These are phyloP conservation scores for Notarius lentiginosus DNA, from an alignment of 2,113 vertebrate genomes.

Conservation along the genomic window DNA sequence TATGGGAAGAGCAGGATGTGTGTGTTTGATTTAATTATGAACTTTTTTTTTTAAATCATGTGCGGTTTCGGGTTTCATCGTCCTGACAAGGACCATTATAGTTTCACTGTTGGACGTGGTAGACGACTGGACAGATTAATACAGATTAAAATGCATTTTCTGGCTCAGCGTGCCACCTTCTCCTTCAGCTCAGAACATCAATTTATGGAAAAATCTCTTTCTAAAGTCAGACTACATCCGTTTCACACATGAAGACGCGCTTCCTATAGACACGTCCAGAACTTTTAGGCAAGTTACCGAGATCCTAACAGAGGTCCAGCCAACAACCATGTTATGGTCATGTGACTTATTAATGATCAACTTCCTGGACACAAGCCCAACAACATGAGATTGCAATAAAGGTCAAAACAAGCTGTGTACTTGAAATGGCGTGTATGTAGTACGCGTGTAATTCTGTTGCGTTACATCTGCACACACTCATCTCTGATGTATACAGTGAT, in stretches of 20 bases:
- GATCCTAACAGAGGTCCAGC: neutral
- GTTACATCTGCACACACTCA: neutral
- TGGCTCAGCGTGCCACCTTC: neutral
- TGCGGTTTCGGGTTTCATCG: too few relatives aligned
- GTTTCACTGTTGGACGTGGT: neutral
- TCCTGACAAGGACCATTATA: neutral
- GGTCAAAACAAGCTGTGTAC: neutral
- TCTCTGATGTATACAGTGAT: too few relatives aligned
- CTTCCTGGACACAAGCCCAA: neutral
- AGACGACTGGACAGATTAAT: neutral
- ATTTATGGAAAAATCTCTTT: neutral
- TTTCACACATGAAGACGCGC: neutral
- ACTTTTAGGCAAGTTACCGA: neutral
- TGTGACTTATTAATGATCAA: neutral
- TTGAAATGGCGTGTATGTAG: neutral
- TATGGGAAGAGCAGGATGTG: neutral
- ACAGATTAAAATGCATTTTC: neutral
- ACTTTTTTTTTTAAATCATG: neutral
- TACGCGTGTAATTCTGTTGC: neutral
- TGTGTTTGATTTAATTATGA: neutral
- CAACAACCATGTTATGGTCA: neutral
- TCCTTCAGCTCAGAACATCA: neutral
- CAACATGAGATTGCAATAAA: neutral
- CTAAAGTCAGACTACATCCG: neutral
- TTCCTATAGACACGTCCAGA: neutral